A percentile compares a stretch with the other conserved stretches of the same genome.
phyloP scores from a whole-genome alignment of 2,888 invertebrate genomes.

The Ochropleura leucogaster region DNA sequence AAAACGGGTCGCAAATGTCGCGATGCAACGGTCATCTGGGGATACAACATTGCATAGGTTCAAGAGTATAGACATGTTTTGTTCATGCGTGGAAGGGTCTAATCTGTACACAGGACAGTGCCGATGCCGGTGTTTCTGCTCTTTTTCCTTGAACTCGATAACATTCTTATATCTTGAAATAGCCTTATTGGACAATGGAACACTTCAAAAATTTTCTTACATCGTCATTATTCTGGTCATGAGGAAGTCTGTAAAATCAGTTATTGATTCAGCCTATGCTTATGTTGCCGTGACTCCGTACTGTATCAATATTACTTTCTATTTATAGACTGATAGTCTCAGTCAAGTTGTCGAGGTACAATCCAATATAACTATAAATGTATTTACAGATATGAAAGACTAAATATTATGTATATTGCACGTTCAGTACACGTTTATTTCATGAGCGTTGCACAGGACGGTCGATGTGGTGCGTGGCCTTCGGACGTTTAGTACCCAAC shows the following conservation, averaged over 20 bases:
- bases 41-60: constrained; percentile 56
- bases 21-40: constrained; percentile 77
- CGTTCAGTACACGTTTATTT: constrained; percentile 48
- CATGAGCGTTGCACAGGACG: constrained; percentile 64
- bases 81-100: constrained; percentile 10
- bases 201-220: not conserved
- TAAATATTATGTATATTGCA: constrained; percentile 58
- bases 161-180: not conserved
- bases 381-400: constrained; percentile 43
- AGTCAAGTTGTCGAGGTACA: constrained; percentile 6
- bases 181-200: not conserved
- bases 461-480: constrained; percentile 71
- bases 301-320: constrained; percentile 29
- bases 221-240: not conserved
- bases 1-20: constrained; percentile 56
- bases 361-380: constrained; percentile 28
- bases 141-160: not conserved
- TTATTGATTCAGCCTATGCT: constrained; percentile 24
- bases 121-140: not conserved
- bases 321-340: constrained; percentile 42
- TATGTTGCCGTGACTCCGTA: constrained; percentile 20
- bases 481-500: constrained; percentile 71
- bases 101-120: not conserved
- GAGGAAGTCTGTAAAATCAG: not conserved
- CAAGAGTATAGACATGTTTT: constrained; percentile 43